A percentile compares a stretch with the other conserved stretches of the same genome.
These are phyloP conservation scores for Frankliniella intonsa DNA, from an alignment of 2,888 invertebrate genomes.

Conservation along the genomic window DNA sequence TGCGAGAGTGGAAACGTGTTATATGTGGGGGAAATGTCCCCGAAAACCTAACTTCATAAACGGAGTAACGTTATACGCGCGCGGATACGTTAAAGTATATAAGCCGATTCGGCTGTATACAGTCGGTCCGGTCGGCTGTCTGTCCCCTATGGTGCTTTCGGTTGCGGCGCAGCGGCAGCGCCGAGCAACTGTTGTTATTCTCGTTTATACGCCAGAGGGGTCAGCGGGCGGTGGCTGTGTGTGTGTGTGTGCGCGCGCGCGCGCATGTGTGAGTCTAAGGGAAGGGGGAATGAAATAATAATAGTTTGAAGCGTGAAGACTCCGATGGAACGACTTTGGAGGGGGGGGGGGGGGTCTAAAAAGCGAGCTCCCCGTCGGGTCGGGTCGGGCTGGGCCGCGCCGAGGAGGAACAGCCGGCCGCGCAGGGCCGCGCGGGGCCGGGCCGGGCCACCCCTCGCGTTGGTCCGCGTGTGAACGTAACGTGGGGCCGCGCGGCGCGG, in stretches of 20 bases:
- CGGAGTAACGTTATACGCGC: no score
- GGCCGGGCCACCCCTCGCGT: background rate
- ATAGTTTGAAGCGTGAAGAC: slow-evolving; percentile 22
- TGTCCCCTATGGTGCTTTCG: no score
- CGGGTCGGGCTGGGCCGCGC: background rate
- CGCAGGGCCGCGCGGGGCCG: background rate
- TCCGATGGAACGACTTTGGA: background rate
- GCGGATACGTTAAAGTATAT: no score
- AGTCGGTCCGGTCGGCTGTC: no score
- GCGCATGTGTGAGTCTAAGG: no score
- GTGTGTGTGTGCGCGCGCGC: no score
- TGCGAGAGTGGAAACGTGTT: no score
- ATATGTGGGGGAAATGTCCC: no score
- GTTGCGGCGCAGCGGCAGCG: background rate
- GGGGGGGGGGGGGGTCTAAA: background rate
- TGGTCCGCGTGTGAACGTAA: background rate
- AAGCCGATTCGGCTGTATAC: no score
- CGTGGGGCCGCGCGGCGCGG: background rate
- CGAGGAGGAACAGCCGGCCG: no score
- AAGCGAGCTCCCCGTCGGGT: background rate
- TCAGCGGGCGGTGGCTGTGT: background rate
- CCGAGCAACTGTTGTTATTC: slow-evolving; percentile 18
- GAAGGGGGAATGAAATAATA: background rate
- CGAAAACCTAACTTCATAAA: no score
- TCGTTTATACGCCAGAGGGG: background rate